phyloP scores from a whole-genome alignment of 2,797 vertebrate species.

The Botia kubotai region DNA sequence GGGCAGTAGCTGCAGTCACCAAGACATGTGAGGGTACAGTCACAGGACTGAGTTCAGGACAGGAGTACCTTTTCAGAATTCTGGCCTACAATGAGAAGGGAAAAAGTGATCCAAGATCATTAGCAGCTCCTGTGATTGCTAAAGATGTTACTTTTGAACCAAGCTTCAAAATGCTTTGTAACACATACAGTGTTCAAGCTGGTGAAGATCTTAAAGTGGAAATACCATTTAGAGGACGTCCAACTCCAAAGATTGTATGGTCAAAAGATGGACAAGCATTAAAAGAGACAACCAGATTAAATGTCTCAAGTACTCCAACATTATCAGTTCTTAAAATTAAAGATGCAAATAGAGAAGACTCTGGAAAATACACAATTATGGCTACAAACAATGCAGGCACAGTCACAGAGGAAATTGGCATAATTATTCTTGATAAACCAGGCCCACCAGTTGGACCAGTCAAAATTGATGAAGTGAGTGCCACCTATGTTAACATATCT shows the following conservation, averaged over 20 bases:
- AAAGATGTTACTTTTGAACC: conserved; percentile 92
- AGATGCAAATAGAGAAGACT: conserved; percentile 92
- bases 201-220: conserved; percentile 97
- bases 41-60: conserved; percentile 88
- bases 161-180: conserved; percentile 85
- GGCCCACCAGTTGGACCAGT: conserved; percentile 93
- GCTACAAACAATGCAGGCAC: conserved; percentile 88
- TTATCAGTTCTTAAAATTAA: conserved; percentile 89
- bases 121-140: conserved; percentile 90
- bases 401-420: conserved; percentile 84
- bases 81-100: conserved; percentile 97
- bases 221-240: conserved; percentile 90
- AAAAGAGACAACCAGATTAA: conserved; percentile 95
- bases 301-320: conserved; percentile 85
- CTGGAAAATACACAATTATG: conserved; percentile 91
- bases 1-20: conserved; percentile 87
- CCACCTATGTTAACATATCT: conserved; percentile 87
- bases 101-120: conserved; percentile 90
- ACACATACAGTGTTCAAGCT: conserved; percentile 89
- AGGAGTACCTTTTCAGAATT: conserved; percentile 93
- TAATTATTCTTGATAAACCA: conserved; percentile 95
- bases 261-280: conserved; percentile 89
- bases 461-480: conserved; percentile 95
- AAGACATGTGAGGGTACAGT: conserved; percentile 91
- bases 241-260: conserved; percentile 90